Conservation (phyloP, 2,113 vertebrate species). For the Psilopogon haemacephalus region DNA sequence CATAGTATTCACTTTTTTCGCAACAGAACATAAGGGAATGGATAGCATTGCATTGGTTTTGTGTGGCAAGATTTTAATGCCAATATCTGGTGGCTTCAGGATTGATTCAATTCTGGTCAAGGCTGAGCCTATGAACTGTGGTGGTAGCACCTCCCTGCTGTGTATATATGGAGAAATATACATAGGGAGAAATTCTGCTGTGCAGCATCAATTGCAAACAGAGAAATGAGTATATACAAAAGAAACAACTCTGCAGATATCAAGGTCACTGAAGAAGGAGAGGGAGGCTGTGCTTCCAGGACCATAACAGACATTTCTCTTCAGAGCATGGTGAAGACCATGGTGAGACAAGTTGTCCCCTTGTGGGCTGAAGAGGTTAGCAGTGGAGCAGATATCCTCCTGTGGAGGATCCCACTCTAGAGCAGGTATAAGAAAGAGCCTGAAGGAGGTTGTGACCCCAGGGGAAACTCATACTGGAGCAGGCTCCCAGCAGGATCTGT, state of each 20-base stretch:
- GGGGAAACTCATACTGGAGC: neutral
- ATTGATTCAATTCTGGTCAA: neutral
- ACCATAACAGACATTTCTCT: neutral
- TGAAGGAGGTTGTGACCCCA: too few species aligned
- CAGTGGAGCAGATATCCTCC: neutral
- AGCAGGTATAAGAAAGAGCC: neutral
- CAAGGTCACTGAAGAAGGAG: neutral
- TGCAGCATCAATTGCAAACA: too few species aligned
- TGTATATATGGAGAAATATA: too few species aligned
- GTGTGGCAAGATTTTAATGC: neutral
- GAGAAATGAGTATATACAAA: too few species aligned
- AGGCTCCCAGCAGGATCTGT: neutral
- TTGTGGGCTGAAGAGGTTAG: neutral
- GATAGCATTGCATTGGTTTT: neutral
- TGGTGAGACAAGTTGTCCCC: neutral
- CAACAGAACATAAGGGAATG: neutral
- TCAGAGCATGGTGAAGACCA: rapidly evolving
- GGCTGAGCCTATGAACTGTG: neutral
- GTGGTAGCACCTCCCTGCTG: neutral
- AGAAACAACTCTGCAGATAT: too few species aligned
- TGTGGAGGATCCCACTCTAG: neutral
- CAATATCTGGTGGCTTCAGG: neutral
- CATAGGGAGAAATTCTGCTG: too few species aligned
- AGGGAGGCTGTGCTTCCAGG: neutral
- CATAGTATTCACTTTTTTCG: neutral